A percentile compares a stretch with the other conserved stretches of the same genome.
phyloP scores from a whole-genome alignment of 2,113 vertebrate genomes.

The Dendropsophus ebraccatus region DNA sequence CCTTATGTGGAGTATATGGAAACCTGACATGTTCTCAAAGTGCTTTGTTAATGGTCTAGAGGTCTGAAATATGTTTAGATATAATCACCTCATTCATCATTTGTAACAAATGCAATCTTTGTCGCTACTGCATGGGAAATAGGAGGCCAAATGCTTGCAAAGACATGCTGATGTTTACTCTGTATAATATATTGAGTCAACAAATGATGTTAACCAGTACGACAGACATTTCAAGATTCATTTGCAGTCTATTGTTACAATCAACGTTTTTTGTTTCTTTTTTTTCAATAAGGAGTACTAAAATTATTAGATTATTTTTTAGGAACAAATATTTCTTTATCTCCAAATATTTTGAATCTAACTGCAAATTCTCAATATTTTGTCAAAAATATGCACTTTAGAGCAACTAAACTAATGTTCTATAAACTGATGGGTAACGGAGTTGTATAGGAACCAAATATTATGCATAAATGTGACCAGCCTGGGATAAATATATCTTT shows the following conservation, averaged over 20 bases:
- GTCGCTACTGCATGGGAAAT: constrained; percentile 67
- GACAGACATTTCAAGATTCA: neutral
- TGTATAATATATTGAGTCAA: constrained; percentile 61
- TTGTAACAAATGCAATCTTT: constrained; percentile 63
- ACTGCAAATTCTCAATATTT: too few relatives aligned
- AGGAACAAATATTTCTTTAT: too few relatives aligned
- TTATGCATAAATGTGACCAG: too few relatives aligned
- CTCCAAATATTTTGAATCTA: too few relatives aligned
- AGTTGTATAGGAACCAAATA: too few relatives aligned
- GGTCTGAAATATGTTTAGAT: constrained; percentile 70
- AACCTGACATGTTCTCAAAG: constrained; percentile 61
- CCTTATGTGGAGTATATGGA: constrained; percentile 6
- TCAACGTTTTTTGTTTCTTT: neutral
- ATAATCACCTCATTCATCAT: constrained; percentile 73
- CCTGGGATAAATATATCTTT: too few relatives aligned
- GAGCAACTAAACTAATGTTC: too few relatives aligned
- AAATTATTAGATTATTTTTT: too few relatives aligned
- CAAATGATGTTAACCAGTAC: neutral
- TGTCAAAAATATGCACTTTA: too few relatives aligned
- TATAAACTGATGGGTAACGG: too few relatives aligned
- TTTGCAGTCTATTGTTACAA: neutral
- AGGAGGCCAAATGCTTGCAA: constrained; percentile 63
- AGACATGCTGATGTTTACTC: constrained; percentile 60
- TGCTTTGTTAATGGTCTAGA: constrained; percentile 68
- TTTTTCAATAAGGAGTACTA: too few relatives aligned